Percentiles rank a stretch among this genome's conserved stretches.
Conservation (phyloP, 2,888 invertebrate species). For the Odontocerum albicorne region DNA sequence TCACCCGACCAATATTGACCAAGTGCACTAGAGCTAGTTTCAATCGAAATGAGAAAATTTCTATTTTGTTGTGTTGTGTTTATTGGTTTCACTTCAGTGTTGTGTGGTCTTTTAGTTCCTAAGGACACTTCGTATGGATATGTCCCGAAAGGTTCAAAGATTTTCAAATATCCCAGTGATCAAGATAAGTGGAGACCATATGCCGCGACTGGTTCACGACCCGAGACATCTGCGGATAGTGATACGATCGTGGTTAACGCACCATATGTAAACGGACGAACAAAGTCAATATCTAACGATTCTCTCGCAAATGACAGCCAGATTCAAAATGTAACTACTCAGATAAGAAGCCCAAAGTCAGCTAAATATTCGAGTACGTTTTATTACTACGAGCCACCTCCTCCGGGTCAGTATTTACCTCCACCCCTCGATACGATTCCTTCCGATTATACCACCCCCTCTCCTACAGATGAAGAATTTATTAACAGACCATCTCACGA, state of each 20-base stretch:
- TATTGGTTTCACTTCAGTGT: neutral
- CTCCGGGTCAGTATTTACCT: slow-evolving; percentile 29
- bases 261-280: neutral
- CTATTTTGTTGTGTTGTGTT: slow-evolving; percentile 3
- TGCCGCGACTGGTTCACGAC: neutral
- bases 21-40: neutral
- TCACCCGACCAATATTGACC: slow-evolving; percentile 12
- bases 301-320: slow-evolving; percentile 1
- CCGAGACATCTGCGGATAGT: slow-evolving; percentile 1
- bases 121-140: slow-evolving; percentile 29
- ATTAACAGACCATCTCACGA: slow-evolving; percentile 29
- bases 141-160: slow-evolving; percentile 23
- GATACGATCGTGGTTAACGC: slow-evolving; percentile 18
- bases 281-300: neutral
- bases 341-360: slow-evolving; percentile 22
- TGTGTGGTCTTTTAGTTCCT: slow-evolving; percentile 15
- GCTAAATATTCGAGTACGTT: slow-evolving; percentile 8
- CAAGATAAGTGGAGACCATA: slow-evolving; percentile 21
- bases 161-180: slow-evolving; percentile 15
- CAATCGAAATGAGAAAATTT: slow-evolving; percentile 3
- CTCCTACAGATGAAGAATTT: slow-evolving; percentile 30
- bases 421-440: slow-evolving; percentile 25
- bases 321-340: neutral
- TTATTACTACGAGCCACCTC: slow-evolving; percentile 28
- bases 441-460: slow-evolving; percentile 25